Base-by-base conservation (phyloP, 2,888 invertebrate species). In the Marasmarcha lunaedactyla region DNA sequence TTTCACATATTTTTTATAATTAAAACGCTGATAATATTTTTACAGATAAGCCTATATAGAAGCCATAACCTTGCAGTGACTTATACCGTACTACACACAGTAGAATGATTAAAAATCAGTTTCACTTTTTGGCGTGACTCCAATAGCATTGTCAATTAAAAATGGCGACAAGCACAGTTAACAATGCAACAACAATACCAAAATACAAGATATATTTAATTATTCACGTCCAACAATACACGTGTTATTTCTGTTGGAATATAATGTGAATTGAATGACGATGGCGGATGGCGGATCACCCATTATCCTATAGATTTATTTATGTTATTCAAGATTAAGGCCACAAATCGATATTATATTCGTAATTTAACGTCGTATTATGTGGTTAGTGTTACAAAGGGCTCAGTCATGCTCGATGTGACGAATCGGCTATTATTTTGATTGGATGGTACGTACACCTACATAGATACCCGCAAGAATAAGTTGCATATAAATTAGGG, bases 161-260 rank as follows among this genome's bases (percentile, higher is more conserved):
- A 59, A 60, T 53, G 55, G 46, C 46, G 45, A 45, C 42, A 37
- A 48, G 46, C 55, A 57, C 67, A 71, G 69, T 72, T 71, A 63
- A 78, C 78, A 79, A 81, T 79, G 68, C 71, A 61, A 63, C 61
- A 76, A 73, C 77, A 77, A 71, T 70, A 65, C 81, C 77, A 78
- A 81, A 78, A 76, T 61, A 50, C 54, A 53, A 48, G 51, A 54
- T 55, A 44, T 50, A 63, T 51, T 59, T 79, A 81, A 83, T 83
- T 79, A 83, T 62, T 81, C 83, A 83, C 83, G 77, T 81, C 69
- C 59, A 56, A 67, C 66, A 70, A 71, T 72, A 83, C 81, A 83
- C 71, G 70, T 81, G 81, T 81, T 65, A 59, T 61, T 68, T 67
- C 66, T 68, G 53, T 66, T 59, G 59, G 54, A 59, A 54, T 62